phyloP scores from a whole-genome alignment of 2,888 invertebrate genomes.

The Physocephala rufipes region DNA sequence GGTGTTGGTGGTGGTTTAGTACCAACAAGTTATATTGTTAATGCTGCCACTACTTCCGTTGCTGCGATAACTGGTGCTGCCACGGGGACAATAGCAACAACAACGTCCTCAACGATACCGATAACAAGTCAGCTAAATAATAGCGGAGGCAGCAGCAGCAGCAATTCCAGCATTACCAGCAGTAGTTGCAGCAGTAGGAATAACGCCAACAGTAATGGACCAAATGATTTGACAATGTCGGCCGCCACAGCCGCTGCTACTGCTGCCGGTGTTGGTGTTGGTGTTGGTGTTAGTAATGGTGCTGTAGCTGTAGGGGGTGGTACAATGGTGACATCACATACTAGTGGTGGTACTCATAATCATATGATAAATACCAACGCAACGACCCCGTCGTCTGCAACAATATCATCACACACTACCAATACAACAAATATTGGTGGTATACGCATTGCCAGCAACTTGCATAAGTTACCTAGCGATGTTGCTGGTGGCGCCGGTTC shows the following conservation, averaged over 20 bases:
- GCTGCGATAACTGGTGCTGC: constrained; percentile 13
- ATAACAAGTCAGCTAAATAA: constrained; percentile 45
- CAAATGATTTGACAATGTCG: constrained; percentile 56
- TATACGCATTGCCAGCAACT: constrained; percentile 62
- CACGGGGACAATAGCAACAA: constrained; percentile 47
- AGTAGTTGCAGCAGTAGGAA: constrained; percentile 46
- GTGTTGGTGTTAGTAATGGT: constrained; percentile 23
- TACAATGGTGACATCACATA: constrained; percentile 44
- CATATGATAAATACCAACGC: constrained; percentile 41
- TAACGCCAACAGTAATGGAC: constrained; percentile 52
- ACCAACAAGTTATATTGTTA: constrained; percentile 38
- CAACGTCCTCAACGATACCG: constrained; percentile 48
- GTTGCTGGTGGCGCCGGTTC: constrained; percentile 42
- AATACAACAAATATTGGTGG: constrained; percentile 52
- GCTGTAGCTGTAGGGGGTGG: constrained; percentile 42
- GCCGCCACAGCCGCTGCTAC: constrained; percentile 45
- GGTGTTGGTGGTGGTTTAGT: constrained; percentile 37
- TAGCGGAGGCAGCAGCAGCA: constrained; percentile 46
- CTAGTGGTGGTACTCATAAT: no score
- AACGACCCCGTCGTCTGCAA: constrained; percentile 43
- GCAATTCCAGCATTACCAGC: constrained; percentile 46
- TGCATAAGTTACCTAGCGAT: constrained; percentile 58
- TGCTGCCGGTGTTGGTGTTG: constrained; percentile 24
- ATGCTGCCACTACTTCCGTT: constrained; percentile 32
- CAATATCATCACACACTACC: constrained; percentile 43